These are phyloP conservation scores for Pomatorhinus ruficollis DNA, from an alignment of 2,113 vertebrate species.

Conservation along the genomic window DNA sequence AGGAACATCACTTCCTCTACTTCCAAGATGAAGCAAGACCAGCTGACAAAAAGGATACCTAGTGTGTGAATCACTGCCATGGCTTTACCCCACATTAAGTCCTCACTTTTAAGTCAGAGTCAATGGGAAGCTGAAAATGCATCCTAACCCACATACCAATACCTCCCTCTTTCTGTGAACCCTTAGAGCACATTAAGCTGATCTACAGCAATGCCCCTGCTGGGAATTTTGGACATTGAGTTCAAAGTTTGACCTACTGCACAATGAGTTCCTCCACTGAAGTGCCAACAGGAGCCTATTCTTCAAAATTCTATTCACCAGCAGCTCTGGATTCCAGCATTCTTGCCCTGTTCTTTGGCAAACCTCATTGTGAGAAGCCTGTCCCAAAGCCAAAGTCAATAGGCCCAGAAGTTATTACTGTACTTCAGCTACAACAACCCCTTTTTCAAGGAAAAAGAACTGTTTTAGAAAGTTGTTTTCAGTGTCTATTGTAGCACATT, in stretches of 20 bases:
- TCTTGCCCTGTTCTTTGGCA: not conserved
- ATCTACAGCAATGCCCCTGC: not conserved
- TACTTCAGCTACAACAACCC: not conserved
- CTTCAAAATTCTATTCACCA: not conserved
- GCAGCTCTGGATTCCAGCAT: not conserved
- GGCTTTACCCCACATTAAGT: not conserved
- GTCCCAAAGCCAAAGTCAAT: slow-evolving; percentile 11
- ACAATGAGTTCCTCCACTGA: not conserved
- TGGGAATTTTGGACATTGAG: not conserved
- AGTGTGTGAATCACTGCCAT: not conserved
- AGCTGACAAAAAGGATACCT: not conserved
- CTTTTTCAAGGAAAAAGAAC: slow-evolving; percentile 5
- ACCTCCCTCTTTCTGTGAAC: not conserved
- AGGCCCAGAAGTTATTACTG: not conserved
- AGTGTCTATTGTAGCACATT: not conserved
- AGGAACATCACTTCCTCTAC: not conserved
- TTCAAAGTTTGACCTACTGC: not conserved
- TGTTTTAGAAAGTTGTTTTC: not conserved
- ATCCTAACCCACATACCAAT: not conserved
- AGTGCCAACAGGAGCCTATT: not conserved
- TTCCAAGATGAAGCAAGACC: not conserved
- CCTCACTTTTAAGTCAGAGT: not conserved
- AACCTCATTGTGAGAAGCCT: not conserved
- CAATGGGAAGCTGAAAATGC: not conserved
- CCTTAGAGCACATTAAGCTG: not conserved